Evolutionary conservation across 2,113 vertebrate species (phyloP).

Genomic region (Potamarius usumacintae): DNA sequence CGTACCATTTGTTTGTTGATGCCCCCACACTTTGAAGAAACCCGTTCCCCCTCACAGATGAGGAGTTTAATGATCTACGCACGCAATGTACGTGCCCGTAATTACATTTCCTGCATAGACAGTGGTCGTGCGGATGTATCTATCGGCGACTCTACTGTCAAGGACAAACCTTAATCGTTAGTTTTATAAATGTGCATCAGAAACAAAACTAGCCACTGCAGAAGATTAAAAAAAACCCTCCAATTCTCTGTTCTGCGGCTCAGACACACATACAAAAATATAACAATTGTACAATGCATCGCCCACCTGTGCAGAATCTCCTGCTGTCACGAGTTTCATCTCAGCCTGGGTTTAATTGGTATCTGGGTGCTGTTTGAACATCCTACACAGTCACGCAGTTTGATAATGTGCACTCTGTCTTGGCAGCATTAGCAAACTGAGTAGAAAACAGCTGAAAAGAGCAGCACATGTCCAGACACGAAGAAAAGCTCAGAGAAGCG

Average conservation of each 20-base stretch:
- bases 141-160: constrained; percentile 19
- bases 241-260: not conserved
- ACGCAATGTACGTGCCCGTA: not conserved
- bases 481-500: not conserved
- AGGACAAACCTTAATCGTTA: not conserved
- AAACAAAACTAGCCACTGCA: not conserved
- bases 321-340: constrained; percentile 32
- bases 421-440: constrained; percentile 28
- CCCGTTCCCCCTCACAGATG: not conserved
- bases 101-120: constrained; percentile 14
- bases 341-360: constrained; percentile 38
- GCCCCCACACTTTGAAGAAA: constrained; percentile 27
- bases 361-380: constrained; percentile 31
- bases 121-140: not conserved
- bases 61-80: constrained; percentile 12
- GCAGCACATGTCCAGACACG: constrained; percentile 15
- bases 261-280: not conserved
- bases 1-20: constrained; percentile 27
- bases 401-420: constrained; percentile 12
- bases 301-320: constrained; percentile 31
- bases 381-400: constrained; percentile 34
- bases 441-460: constrained; percentile 19
- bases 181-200: not conserved
- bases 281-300: not conserved
- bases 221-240: not conserved